These are phyloP conservation scores for Apodemia zela DNA, from an alignment of 2,888 invertebrate genomes.

Conservation along the genomic window DNA sequence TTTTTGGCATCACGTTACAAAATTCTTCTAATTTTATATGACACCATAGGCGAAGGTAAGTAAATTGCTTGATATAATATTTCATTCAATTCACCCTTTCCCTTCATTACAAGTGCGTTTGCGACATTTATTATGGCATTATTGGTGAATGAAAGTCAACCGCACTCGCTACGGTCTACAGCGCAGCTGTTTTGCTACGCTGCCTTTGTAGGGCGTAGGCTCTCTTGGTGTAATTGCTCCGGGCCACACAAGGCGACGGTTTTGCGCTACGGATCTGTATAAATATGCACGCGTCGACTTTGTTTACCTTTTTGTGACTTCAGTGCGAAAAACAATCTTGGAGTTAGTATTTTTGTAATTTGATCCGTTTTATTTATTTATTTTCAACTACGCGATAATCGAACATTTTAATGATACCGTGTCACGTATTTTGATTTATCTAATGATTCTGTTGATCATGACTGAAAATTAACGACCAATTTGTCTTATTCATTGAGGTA, in stretches of 20 bases:
- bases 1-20: too few species aligned
- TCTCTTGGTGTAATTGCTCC: slow-evolving; percentile 12
- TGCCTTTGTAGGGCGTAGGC: slow-evolving; percentile 20
- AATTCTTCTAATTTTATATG: too few species aligned
- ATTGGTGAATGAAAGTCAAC: slow-evolving; percentile 25
- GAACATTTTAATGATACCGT: too few species aligned
- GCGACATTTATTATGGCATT: slow-evolving; percentile 19
- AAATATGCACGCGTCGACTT: neutral
- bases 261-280: neutral
- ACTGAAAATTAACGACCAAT: too few species aligned
- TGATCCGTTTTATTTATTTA: too few species aligned
- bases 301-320: neutral
- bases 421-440: too few species aligned
- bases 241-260: slow-evolving; percentile 9
- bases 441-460: too few species aligned
- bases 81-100: neutral
- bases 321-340: too few species aligned
- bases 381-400: too few species aligned
- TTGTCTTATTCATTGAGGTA: too few species aligned
- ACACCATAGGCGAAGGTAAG: too few species aligned
- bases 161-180: slow-evolving; percentile 23
- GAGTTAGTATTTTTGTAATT: too few species aligned
- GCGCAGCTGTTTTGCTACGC: slow-evolving; percentile 29
- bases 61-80: neutral
- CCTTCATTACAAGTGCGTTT: slow-evolving; percentile 10